Evolutionary conservation across 2,113 vertebrate genomes (phyloP), one percentile per base, ranked within the genome.

Genomic region (Pleuronectes platessa): DNA sequence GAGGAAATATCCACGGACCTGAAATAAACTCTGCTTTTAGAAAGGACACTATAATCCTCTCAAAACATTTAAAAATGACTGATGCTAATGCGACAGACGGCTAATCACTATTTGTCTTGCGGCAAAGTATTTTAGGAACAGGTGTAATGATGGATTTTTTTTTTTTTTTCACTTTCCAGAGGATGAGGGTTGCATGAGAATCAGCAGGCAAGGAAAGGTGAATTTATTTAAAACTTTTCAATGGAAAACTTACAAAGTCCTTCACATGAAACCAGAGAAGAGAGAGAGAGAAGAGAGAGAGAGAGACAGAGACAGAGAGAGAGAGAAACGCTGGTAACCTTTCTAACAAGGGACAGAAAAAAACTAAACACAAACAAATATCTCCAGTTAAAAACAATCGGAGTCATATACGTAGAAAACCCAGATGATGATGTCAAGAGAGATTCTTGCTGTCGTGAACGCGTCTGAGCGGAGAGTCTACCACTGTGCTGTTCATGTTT

Each of bases 31-130:
- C 4, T 26, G 45, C 45, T 27, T 68, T 68, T 37, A 42, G 20
- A 66, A 55, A 68, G 18, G 62, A 21, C 45, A 37, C 24, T 8
- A 6, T 72, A 67, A 61, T 61, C 56, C 24, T 79, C 56, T 24
- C 35, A 61, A 23, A 61, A 56, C 58, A 62, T 56, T 17, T 58
- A 7, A 55, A 47, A 67, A 67, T 66, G 45, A 67, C 10, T 51
- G 35, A 40, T 31, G 61, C 31, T 68, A 68, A 61, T 68, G 18
- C 0, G 18, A 31, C 42, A 61, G 35, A 21, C n/a, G 58, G 60
- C 20, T 68, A 68, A 72, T 55, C 35, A 55, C 35, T 35, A 55
- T 72, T 72, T 79, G 47, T 47, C 77, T 61, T 18, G 24, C 4
- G 4, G 63, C 76, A 45, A 67, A 15, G 55, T 67, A 67, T 61